Evolutionary conservation across 2,113 vertebrate species (phyloP).

Genomic region (Barbus barbus): DNA sequence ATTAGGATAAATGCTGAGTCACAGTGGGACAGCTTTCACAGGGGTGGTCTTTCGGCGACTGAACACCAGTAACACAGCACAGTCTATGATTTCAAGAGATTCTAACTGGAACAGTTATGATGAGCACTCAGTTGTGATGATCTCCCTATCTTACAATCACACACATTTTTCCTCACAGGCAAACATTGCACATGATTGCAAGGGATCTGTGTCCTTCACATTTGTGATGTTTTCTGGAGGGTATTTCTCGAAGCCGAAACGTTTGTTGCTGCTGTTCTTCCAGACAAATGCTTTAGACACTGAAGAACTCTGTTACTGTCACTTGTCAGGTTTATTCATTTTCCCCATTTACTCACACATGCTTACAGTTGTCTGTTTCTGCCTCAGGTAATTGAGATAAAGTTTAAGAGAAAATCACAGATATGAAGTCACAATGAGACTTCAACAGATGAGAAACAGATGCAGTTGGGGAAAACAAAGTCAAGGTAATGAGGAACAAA

Average conservation of each 20-base stretch:
- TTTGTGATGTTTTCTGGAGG: background rate
- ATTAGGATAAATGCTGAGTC: constrained; percentile 44
- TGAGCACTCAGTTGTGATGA: constrained; percentile 20
- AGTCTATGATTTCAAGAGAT: constrained; percentile 33
- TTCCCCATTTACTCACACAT: background rate
- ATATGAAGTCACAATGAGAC: background rate
- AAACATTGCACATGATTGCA: constrained; percentile 26
- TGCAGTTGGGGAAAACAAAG: background rate
- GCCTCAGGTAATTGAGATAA: background rate
- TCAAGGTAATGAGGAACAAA: background rate
- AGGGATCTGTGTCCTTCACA: constrained; percentile 13
- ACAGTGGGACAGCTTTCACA: constrained; percentile 20
- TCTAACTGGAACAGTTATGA: constrained; percentile 32
- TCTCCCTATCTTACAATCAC: constrained; percentile 38
- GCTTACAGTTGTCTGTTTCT: background rate
- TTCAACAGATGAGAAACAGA: background rate
- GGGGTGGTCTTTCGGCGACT: constrained; percentile 10
- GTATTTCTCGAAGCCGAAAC: constrained; percentile 3
- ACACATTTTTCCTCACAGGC: constrained; percentile 10
- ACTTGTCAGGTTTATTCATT: background rate
- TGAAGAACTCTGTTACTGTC: background rate
- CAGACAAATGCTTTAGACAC: background rate
- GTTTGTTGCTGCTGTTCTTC: background rate
- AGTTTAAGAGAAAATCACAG: background rate
- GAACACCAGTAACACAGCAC: constrained; percentile 27